Percentiles rank a stretch among this genome's conserved stretches.
Evolutionary conservation across 2,113 vertebrate species (phyloP).

Genomic region (Ammodytes dubius): DNA sequence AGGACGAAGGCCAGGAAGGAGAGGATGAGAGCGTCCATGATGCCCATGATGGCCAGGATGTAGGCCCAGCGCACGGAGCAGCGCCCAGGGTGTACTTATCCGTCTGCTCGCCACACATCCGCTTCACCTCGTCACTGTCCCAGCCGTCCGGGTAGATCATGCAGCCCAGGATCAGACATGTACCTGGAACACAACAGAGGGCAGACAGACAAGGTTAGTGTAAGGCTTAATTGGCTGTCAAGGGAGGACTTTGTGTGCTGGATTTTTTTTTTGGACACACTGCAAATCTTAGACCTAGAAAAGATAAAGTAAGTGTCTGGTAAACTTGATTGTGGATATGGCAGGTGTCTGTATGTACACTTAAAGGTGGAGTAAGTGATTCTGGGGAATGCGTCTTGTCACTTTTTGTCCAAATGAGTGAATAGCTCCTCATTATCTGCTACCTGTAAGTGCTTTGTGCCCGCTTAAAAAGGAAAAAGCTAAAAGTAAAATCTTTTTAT

Average conservation of each 20-base stretch:
- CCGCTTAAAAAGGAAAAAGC: no score
- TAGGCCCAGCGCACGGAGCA: constrained; percentile 91
- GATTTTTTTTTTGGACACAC: background rate
- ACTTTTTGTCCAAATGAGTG: no score
- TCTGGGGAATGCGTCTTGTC: no score
- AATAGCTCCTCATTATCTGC: no score
- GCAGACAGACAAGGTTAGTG: constrained; percentile 16
- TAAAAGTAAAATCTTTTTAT: no score
- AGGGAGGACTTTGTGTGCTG: background rate
- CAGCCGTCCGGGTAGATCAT: constrained; percentile 99
- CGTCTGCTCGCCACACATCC: constrained; percentile 98
- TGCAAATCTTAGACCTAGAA: background rate
- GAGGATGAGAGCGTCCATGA: constrained; percentile 92
- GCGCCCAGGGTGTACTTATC: constrained; percentile 98
- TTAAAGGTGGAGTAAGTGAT: background rate
- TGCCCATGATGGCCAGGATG: constrained; percentile 99
- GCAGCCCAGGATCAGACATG: constrained; percentile 96
- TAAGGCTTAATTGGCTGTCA: background rate
- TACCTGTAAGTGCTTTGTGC: no score
- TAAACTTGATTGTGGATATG: background rate
- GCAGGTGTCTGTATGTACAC: background rate
- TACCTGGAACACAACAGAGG: constrained; percentile 84
- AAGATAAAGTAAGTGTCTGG: background rate
- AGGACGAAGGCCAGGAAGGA: constrained; percentile 87
- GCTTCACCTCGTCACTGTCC: constrained; percentile 98